phyloP scores from a whole-genome alignment of 2,888 invertebrate genomes.

The Eurytoma adleriae region DNA sequence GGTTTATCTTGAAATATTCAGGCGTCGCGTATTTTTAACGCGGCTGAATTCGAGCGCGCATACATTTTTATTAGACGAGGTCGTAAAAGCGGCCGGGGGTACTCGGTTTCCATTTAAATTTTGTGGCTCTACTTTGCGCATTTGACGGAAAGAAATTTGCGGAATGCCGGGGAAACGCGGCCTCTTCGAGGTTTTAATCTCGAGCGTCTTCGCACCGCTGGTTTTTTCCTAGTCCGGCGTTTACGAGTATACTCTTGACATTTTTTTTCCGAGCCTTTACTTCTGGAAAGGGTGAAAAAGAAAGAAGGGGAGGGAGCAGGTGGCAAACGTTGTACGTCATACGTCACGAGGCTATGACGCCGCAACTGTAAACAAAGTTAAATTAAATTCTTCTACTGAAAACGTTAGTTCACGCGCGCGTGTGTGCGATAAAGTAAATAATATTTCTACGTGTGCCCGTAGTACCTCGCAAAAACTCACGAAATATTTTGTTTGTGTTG shows the following conservation, averaged over 20 bases:
- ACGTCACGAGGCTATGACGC: neutral
- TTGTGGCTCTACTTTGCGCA: too few relatives aligned
- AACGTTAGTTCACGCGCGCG: neutral
- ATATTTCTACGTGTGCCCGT: neutral
- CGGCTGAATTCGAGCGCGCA: too few relatives aligned
- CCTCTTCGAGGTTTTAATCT: constrained; percentile 37
- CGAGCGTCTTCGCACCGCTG: neutral
- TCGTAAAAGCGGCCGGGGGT: too few relatives aligned
- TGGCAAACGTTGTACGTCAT: neutral
- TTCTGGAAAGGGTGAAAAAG: constrained; percentile 10
- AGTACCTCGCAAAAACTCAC: neutral
- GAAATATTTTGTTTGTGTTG: neutral
- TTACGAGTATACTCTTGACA: constrained; percentile 14
- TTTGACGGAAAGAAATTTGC: neutral
- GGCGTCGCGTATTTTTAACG: too few relatives aligned
- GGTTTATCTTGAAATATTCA: too few relatives aligned
- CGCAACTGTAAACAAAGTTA: neutral
- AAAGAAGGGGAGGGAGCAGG: neutral
- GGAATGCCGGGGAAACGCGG: neutral
- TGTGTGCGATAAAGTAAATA: neutral
- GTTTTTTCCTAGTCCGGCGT: constrained; percentile 11
- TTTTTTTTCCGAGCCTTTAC: constrained; percentile 9
- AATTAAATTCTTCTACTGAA: neutral
- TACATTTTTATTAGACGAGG: too few relatives aligned
- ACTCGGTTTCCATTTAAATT: too few relatives aligned